Evolutionary conservation across 1,140 invertebrate species (phyloP), one percentile per base, ranked within the genome.

Genomic region (Drosophila kurseongensis): DNA sequence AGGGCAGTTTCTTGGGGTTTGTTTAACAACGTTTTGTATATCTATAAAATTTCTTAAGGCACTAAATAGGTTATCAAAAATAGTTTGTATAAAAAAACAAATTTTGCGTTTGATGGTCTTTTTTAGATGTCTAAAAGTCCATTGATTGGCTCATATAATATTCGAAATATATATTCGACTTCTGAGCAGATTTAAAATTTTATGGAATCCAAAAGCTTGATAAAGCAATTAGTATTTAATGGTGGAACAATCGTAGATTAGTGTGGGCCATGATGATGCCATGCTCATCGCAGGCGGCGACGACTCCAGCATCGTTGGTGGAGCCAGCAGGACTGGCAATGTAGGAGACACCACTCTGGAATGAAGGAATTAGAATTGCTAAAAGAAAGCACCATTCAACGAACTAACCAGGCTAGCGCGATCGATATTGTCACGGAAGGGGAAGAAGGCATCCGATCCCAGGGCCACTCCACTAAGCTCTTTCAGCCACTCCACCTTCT

Each of bases 361-460:
- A 0, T 32, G 2, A 13, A 16, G 4, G 7, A 4, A 27, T 10
- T 36, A 9, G 3, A 16, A 36, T 14, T 36, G 29, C 0, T n/a
- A 12, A 9, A 6, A 1, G 6, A 13, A 18, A 16, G 12, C 7
- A 6, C 23, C 1, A 4, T 14, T 8, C 9, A 29, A 45, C 4
- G 5, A 41, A 13, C 92, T 92, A 93, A 98, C 98, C 95, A 97
- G 95, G 78, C 94, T 94, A 63, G 98, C 98, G 80, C 98, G 94
- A 92, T 99, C 98, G 52, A 99, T 96, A 90, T 99, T 99, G 88
- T 99, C 99, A 78, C 98, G 94, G 94, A 99, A 99, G 38, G 98
- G 98, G 93, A 99, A 99, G 94, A 99, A 99, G 0, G 98, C 98
- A 93, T 99, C 98, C 0, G 98, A 99, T n/a, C 97, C 97, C 0